Evolutionary conservation across 2,113 vertebrate genomes (phyloP).

Genomic region (Merops nubicus): DNA sequence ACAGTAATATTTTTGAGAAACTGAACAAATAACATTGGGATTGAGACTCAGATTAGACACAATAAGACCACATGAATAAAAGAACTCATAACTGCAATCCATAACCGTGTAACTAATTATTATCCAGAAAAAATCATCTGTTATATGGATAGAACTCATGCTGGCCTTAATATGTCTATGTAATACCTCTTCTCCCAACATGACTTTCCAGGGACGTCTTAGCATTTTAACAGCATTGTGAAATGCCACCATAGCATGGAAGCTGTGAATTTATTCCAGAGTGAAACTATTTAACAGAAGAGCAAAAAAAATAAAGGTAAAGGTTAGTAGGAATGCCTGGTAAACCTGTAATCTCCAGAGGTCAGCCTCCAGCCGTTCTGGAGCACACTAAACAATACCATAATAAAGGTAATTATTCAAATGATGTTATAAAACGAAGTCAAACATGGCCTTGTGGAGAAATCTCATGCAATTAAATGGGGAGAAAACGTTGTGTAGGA

Average conservation of each 20-base stretch:
- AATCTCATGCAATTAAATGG: background rate
- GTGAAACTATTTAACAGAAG: background rate
- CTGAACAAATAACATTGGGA: background rate
- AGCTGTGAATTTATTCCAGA: background rate
- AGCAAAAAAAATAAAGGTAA: background rate
- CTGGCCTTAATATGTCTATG: background rate
- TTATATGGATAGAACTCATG: background rate
- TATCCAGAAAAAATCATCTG: background rate
- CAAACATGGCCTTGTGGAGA: background rate
- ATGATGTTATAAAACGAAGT: background rate
- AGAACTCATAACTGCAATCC: background rate
- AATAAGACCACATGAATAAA: background rate
- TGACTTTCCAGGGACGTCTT: background rate
- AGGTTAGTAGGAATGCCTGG: background rate
- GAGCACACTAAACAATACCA: background rate
- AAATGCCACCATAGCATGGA: background rate
- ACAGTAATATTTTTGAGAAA: background rate
- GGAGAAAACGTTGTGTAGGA: background rate
- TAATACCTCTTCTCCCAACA: background rate
- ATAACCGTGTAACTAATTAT: background rate
- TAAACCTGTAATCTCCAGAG: background rate
- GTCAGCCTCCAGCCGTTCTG: background rate
- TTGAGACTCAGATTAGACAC: background rate
- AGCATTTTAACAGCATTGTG: background rate
- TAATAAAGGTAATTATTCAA: slow-evolving; percentile 35